Conservation (phyloP, 2,888 invertebrate species). For the Pharmacophagus antenor region DNA sequence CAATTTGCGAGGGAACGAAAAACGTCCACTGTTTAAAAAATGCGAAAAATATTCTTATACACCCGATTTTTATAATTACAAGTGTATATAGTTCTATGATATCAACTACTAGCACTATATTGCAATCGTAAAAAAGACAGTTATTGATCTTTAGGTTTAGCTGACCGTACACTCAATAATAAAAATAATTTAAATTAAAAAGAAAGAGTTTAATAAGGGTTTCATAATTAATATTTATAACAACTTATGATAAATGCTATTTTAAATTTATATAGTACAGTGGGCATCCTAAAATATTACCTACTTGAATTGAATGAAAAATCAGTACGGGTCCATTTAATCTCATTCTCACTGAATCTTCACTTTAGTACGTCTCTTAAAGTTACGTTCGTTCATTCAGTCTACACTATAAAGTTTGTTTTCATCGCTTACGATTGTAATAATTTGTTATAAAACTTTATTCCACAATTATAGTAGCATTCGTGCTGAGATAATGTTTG, state of each 20-base stretch:
- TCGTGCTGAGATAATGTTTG: neutral
- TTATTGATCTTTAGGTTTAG: no score
- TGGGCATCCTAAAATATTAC: conserved; percentile 53
- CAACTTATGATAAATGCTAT: conserved; percentile 3
- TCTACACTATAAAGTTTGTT: neutral
- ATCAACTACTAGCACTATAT: no score
- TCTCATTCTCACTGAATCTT: conserved; percentile 47
- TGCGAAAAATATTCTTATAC: no score
- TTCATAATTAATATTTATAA: neutral
- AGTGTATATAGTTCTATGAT: no score
- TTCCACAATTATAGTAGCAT: neutral
- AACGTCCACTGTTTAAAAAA: no score
- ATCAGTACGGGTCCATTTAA: conserved; percentile 59
- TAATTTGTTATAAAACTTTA: neutral
- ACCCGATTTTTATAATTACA: no score
- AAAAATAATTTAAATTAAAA: no score
- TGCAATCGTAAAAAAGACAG: no score
- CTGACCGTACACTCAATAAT: no score
- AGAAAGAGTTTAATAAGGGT: no score
- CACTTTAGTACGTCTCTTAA: conserved; percentile 39
- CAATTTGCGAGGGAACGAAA: no score
- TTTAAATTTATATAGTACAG: conserved; percentile 38
- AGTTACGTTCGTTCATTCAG: conserved; percentile 11
- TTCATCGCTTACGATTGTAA: neutral
- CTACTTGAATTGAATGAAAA: conserved; percentile 60